A percentile compares a stretch with the other conserved stretches of the same genome.
Evolutionary conservation across 2,888 invertebrate genomes (phyloP).

Genomic region (Eilema caniola): DNA sequence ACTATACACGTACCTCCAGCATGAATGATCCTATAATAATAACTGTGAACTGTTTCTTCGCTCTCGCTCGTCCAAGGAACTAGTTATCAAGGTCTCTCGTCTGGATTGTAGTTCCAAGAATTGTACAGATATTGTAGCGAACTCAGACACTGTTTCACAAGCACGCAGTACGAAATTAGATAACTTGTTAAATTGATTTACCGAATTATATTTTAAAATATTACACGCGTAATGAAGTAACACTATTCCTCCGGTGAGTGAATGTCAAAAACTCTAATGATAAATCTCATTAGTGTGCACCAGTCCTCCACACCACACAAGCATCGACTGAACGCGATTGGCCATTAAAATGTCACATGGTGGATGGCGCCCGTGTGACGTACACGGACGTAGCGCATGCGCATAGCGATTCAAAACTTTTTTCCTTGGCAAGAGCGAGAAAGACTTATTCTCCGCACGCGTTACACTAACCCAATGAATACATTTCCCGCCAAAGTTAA

Average conservation of each 20-base stretch:
- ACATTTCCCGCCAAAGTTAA: slow-evolving; percentile 44
- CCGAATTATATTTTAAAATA: slow-evolving; percentile 28
- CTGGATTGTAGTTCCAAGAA: slow-evolving; percentile 83
- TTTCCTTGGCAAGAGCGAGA: slow-evolving; percentile 61
- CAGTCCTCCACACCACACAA: slow-evolving; percentile 67
- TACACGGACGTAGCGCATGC: slow-evolving; percentile 75
- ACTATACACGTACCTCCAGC: slow-evolving; percentile 86
- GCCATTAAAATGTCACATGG: slow-evolving; percentile 70
- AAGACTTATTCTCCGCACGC: slow-evolving; percentile 23
- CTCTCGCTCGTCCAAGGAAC: slow-evolving; percentile 84
- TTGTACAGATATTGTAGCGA: slow-evolving; percentile 74
- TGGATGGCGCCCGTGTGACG: slow-evolving; percentile 59
- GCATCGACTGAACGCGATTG: slow-evolving; percentile 70
- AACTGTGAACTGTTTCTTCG: slow-evolving; percentile 77
- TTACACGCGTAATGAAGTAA: slow-evolving; percentile 49
- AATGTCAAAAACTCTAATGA: slow-evolving; percentile 69
- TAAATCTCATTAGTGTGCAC: slow-evolving; percentile 63
- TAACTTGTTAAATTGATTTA: slow-evolving; percentile 12
- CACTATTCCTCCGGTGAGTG: slow-evolving; percentile 57
- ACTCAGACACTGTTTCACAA: slow-evolving; percentile 60
- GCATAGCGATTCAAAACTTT: slow-evolving; percentile 70
- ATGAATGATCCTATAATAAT: slow-evolving; percentile 85
- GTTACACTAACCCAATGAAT: not conserved
- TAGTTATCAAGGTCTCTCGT: slow-evolving; percentile 87
- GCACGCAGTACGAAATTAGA: slow-evolving; percentile 43